These are phyloP conservation scores for Drosophila asahinai DNA, from an alignment of 1,140 invertebrate species.

Conservation along the genomic window DNA sequence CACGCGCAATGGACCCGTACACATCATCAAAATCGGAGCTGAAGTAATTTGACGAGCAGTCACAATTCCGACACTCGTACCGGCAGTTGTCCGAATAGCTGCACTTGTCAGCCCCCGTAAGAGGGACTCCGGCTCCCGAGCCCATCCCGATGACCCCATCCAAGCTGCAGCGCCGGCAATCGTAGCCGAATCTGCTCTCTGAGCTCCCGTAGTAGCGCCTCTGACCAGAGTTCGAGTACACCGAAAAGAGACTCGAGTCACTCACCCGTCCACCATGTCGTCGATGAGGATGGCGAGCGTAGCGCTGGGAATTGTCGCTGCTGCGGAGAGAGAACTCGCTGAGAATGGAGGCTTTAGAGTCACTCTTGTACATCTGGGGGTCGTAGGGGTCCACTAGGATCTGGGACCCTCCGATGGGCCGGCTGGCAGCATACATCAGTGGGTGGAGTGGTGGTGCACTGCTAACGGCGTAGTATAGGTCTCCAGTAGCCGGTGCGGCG, in stretches of 20 bases:
- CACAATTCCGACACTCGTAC: conserved; percentile 83
- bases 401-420: conserved; percentile 78
- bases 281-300: conserved; percentile 59
- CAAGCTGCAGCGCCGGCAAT: conserved; percentile 80
- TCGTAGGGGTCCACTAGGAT: conserved; percentile 76
- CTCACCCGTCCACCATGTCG: conserved; percentile 56
- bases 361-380: conserved; percentile 82
- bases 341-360: conserved; percentile 78
- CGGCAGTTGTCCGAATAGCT: conserved; percentile 83
- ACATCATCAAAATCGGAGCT: conserved; percentile 84
- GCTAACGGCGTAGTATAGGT: conserved; percentile 68
- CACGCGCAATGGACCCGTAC: conserved; percentile 70
- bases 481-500: conserved; percentile 48
- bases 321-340: conserved; percentile 82
- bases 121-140: neutral
- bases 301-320: conserved; percentile 80
- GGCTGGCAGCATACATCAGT: conserved; percentile 75
- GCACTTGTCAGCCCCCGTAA: conserved; percentile 60
- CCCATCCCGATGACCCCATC: conserved; percentile 65
- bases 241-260: conserved; percentile 75
- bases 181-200: conserved; percentile 80
- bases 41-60: conserved; percentile 84
- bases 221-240: conserved; percentile 57
- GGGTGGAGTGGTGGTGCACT: conserved; percentile 59
- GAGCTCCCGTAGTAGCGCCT: conserved; percentile 82